Conservation (phyloP, 2,113 vertebrate genomes). For the Rhipidura dahli region DNA sequence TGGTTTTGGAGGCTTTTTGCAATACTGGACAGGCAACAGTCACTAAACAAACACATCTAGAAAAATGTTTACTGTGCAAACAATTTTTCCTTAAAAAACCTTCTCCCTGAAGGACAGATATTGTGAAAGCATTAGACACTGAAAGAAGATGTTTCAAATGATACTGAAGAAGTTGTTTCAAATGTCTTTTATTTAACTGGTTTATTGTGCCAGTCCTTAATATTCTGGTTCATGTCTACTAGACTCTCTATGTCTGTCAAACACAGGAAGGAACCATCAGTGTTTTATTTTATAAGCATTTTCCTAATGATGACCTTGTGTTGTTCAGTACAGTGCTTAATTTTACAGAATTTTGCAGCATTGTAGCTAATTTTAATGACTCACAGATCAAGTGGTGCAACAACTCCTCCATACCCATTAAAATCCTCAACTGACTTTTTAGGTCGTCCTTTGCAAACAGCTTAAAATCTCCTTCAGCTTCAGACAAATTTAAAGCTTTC, state of each 20-base stretch:
- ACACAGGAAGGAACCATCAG: not conserved
- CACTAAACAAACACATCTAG: not conserved
- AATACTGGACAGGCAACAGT: not conserved
- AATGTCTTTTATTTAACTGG: not conserved
- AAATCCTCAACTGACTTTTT: not conserved
- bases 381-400: not conserved
- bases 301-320: not conserved
- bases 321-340: not conserved
- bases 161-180: not conserved
- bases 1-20: not conserved
- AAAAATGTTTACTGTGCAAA: not conserved
- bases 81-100: fast-evolving
- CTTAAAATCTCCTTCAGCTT: not conserved
- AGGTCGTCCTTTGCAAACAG: not conserved
- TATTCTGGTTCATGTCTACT: not conserved
- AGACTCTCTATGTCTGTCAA: not conserved
- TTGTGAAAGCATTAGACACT: not conserved
- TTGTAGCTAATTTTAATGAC: not conserved
- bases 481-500: not conserved
- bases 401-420: not conserved
- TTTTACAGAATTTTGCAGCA: not conserved
- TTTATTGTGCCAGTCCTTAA: not conserved
- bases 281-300: not conserved
- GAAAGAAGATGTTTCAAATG: not conserved
- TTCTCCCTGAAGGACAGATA: too few species aligned